A percentile compares a stretch with the other conserved stretches of the same genome.
Conservation (phyloP, 2,888 invertebrate genomes). For the Tachina grossa region DNA sequence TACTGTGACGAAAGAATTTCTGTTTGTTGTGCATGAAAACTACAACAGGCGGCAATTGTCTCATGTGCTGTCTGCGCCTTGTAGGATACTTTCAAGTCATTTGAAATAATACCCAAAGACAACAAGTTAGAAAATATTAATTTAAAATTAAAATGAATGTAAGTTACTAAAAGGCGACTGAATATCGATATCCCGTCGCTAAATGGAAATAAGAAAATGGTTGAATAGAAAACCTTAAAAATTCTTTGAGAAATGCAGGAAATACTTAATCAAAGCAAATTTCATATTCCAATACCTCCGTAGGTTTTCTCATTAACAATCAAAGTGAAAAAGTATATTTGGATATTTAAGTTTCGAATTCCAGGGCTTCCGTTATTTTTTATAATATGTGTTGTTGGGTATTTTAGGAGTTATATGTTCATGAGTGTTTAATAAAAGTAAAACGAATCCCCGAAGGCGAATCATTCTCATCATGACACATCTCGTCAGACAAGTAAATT, state of each 20-base stretch:
- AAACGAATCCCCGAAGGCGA: no score
- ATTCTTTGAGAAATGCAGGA: slow-evolving; percentile 15
- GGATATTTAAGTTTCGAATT: not conserved
- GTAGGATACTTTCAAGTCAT: slow-evolving; percentile 11
- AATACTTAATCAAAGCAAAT: slow-evolving; percentile 54
- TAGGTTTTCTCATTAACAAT: not conserved
- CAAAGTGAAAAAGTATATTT: not conserved
- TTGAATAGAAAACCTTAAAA: not conserved
- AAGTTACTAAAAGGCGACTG: slow-evolving; percentile 23
- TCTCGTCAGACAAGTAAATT: no score
- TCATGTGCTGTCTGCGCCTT: slow-evolving; percentile 8
- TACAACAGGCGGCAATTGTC: slow-evolving; percentile 36
- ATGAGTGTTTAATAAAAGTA: no score
- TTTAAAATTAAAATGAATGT: slow-evolving; percentile 44
- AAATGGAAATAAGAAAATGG: not conserved
- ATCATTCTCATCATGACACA: no score
- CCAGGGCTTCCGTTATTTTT: not conserved
- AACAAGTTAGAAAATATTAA: slow-evolving; percentile 6
- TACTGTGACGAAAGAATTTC: slow-evolving; percentile 21
- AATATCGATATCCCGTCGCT: not conserved
- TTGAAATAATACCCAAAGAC: not conserved
- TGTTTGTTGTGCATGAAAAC: slow-evolving; percentile 5
- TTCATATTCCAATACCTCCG: not conserved
- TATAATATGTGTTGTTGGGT: no score
- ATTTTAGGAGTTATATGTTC: no score